Base-by-base conservation (phyloP, 1,140 invertebrate species). In the Magallana ariakensis region DNA sequence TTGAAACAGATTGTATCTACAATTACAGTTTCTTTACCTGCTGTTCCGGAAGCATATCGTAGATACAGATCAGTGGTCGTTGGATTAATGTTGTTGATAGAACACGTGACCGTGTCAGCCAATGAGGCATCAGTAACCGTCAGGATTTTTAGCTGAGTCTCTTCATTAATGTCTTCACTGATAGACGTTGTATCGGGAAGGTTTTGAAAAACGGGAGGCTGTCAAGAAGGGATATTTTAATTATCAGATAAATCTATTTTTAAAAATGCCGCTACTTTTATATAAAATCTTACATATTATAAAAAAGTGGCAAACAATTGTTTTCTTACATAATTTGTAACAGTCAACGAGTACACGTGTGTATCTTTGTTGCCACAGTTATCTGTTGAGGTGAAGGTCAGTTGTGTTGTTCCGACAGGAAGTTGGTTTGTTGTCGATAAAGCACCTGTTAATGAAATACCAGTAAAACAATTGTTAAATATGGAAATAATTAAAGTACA, bases 281-380 rank as follows among this genome's bases (percentile, higher is more conserved):
- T 46, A 46, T 46, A 46, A 46, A 46, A 46, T 5, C 33, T 46
- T 46, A 46, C 5, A 46, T 46, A 5, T 46, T 46, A 46, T 46
- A 4, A 46, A 46, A 2, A 5, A 46, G 5, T 4, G 33, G 33
- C 2, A 46, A 46, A 46, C 2, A 5, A 46, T 46, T 46, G 0
- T 3, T 4, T 53, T 81, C 87, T 80, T 56, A 87, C 87, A 55
- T 80, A 62, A 85, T 87, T 87, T 0, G 16, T 66, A 6, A 87
- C 87, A 15, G 26, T 66, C 7, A 87, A 22, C 22, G 46, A 53
- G 9, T 85, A 33, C 1, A 9, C 58, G 15, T 83, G 70, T 11
- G 87, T 87, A 22, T 54, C 80, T 0, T 70, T 56, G 15, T 85
- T 55, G 9, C 87, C 83, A 85, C 87, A 87, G 6, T 8, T 9